Evolutionary conservation across 1,140 invertebrate genomes (phyloP), one percentile per base, ranked within the genome.

Genomic region (Lasaia peninsularis): DNA sequence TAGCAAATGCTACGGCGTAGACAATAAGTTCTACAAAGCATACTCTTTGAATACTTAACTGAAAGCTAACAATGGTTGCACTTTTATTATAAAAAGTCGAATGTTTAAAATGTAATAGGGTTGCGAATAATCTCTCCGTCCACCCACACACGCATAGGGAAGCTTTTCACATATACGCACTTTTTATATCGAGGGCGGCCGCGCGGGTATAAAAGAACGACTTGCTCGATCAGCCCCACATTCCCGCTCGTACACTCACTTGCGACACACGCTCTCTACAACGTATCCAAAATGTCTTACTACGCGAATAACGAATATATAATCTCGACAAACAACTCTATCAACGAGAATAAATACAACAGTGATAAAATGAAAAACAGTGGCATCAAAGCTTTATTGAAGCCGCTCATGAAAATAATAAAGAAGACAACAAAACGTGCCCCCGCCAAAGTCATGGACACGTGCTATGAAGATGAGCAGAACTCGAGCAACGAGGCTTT

Each of bases 401-500:
- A 82, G 63, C 87, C 89, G 28, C 67, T 90, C 40, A 81, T 90
- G 81, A 89, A 80, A 75, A 83, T 92, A 57, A 90, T 92, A 54
- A 91, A 90, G 77, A 92, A 89, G 73, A 81, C 89, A 28, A 88
- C 88, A 40, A 90, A 86, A 63, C 90, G 89, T 14, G 72, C 71
- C 77, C 79, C 78, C 73, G 85, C 78, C 80, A 90, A 89, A 85
- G 87, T 70, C 60, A 79, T 83, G 73, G 88, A 84, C 73, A 80
- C 88, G 75, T 78, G 88, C 74, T 69, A 78, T 72, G 93, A 93
- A 70, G 91, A 91, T 58, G 90, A 91, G 32, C 91, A 93, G 69
- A 93, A 93, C 74, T 73, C 86, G 53, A 91, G 91, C 69, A 93
- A 93, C 78, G 92, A 93, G 71, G 85, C 90, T 35, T 68, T 93